Percentiles rank a stretch among this genome's conserved stretches.
Conservation (phyloP, 2,888 invertebrate genomes). For the Melangyna quadrimaculata region DNA sequence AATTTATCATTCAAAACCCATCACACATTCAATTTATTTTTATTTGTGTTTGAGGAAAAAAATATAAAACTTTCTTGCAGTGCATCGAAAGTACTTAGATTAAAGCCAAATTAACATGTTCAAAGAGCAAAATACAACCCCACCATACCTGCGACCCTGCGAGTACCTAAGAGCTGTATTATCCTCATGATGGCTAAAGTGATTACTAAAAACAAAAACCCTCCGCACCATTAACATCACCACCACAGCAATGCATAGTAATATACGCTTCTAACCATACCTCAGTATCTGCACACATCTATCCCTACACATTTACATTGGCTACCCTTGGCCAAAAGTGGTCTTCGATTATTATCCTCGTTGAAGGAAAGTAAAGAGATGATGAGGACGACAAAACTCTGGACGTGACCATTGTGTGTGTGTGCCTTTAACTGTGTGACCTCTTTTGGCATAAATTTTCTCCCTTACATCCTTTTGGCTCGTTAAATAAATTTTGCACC, state of each 20-base stretch:
- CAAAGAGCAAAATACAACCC: slow-evolving; percentile 34
- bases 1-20: too few species aligned
- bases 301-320: neutral
- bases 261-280: slow-evolving; percentile 12
- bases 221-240: slow-evolving; percentile 11
- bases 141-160: slow-evolving; percentile 49
- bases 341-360: slow-evolving; percentile 50
- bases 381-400: slow-evolving; percentile 14
- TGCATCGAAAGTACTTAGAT: slow-evolving; percentile 25
- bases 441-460: slow-evolving; percentile 71
- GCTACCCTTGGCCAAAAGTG: slow-evolving; percentile 10
- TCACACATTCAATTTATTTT: too few species aligned
- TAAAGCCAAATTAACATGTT: slow-evolving; percentile 60
- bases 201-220: slow-evolving; percentile 61
- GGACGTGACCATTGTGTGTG: slow-evolving; percentile 66
- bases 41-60: neutral
- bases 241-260: slow-evolving; percentile 1
- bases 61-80: slow-evolving; percentile 19
- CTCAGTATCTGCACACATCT: neutral
- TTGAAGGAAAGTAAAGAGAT: neutral
- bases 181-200: slow-evolving; percentile 55
- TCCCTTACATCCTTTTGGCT: slow-evolving; percentile 71
- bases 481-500: slow-evolving; percentile 72
- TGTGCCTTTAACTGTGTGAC: slow-evolving; percentile 65
- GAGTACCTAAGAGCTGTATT: slow-evolving; percentile 61